Conservation (phyloP, 37 sponge, comb jelly and placozoan species). For the Petrosia ficiformis region DNA sequence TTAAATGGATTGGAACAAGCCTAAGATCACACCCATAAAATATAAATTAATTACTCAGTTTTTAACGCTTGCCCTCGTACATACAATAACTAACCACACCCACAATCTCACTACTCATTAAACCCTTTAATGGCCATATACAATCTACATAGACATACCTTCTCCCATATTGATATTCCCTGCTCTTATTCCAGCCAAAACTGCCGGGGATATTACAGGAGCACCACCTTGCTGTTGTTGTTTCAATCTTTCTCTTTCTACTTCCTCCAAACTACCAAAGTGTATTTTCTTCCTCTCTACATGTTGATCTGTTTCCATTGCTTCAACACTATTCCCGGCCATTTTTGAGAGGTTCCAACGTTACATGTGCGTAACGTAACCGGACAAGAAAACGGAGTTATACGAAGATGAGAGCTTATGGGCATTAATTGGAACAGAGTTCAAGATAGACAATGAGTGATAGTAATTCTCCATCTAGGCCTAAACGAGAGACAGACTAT, state of each 20-base stretch:
- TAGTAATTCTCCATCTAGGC: no score
- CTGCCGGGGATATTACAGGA: conserved; percentile 52
- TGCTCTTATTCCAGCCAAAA: conserved; percentile 80
- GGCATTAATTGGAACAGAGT: background rate
- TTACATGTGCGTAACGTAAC: background rate
- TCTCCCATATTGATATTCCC: no score
- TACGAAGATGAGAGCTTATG: background rate
- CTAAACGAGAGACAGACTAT: conserved; percentile 17
- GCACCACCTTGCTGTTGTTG: background rate
- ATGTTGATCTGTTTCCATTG: conserved; percentile 6
- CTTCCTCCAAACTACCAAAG: conserved; percentile 69
- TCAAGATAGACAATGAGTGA: background rate
- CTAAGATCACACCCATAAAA: no score
- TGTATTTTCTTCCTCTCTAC: conserved; percentile 56
- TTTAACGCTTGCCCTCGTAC: no score
- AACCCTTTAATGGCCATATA: no score
- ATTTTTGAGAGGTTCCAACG: background rate
- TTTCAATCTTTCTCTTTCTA: conserved; percentile 22
- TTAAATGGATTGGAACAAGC: no score
- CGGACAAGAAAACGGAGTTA: background rate
- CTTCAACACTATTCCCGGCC: background rate
- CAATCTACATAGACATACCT: no score
- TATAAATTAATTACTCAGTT: no score
- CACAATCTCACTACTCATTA: no score
- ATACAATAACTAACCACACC: no score